Base-by-base conservation (phyloP, 53 echinoderm and acorn worm genomes). In the Apostichopus leukothele region DNA sequence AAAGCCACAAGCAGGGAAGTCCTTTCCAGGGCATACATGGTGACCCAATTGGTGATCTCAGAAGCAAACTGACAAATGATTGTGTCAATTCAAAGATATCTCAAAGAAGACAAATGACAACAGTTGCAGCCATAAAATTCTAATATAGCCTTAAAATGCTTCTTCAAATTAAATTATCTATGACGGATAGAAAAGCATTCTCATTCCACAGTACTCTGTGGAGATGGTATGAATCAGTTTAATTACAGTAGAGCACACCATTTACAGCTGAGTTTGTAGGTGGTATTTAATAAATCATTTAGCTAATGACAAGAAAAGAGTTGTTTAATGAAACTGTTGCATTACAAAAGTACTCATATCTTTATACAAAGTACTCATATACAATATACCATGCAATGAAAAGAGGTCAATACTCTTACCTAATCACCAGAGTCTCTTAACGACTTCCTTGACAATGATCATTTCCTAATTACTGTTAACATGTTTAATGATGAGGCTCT, bases 31-130 rank as follows among this genome's bases (percentile, higher is more conserved):
- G 81, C 81, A 81, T 51, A 54, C 55, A 77, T 5, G 77, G 52
- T 77, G 77, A 77, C 77, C 77, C 52, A n/a, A 51, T 52, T 77
- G 77, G 23, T 18, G n/a, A 77, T 16, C 81, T 18, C 59, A 53
- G 21, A 59, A 81, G 60, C 81, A 59, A 53, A 81, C 81, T 81
- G 81, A 81, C 53, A 81, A 81, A 81, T 81, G 81, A 81, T 59
- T 81, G 76, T 57, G 54, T 16, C 20, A 54, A 81, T 39, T 76
- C 59, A 54, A 81, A 81, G 81, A 51, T 54, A 81, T 81, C 81
- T 59, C 55, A 59, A 59, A 81, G 60, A 59, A 81, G 21, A 59
- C 54, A 59, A 21, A 81, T 59, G 55, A 55, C 81, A 81, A 81
- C 81, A 81, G 81, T 54, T 81, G 81, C 52, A 59, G 81, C 55